Conservation (phyloP, 1,140 invertebrate genomes). For the Drosophila subobscura region DNA sequence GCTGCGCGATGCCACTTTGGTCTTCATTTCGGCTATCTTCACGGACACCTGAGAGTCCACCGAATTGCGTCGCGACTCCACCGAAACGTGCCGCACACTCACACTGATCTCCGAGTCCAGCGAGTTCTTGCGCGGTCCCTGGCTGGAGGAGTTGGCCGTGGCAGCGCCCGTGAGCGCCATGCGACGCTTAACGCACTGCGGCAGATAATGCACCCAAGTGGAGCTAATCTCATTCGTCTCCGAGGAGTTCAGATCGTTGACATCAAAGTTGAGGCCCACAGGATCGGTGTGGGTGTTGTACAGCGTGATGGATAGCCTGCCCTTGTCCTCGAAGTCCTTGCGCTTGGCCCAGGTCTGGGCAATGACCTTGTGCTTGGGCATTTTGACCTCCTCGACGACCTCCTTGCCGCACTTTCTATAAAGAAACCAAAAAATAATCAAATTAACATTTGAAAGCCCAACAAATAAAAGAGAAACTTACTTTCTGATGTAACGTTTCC, state of each 20-base stretch:
- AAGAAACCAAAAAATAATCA: slow-evolving; percentile 4
- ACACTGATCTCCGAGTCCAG: slow-evolving; percentile 92
- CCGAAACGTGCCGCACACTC: slow-evolving; percentile 90
- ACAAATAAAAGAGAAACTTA: slow-evolving; percentile 77
- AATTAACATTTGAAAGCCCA: not conserved
- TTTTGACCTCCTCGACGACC: slow-evolving; percentile 88
- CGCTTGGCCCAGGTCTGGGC: slow-evolving; percentile 94
- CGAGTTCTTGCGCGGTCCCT: slow-evolving; percentile 85
- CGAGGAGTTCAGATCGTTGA: slow-evolving; percentile 88
- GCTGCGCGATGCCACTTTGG: slow-evolving; percentile 86
- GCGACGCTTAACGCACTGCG: slow-evolving; percentile 92
- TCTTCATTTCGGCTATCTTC: slow-evolving; percentile 91
- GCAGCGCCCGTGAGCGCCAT: slow-evolving; percentile 89
- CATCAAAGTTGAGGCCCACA: slow-evolving; percentile 93
- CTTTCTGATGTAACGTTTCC: slow-evolving; percentile 93
- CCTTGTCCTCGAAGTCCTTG: slow-evolving; percentile 92
- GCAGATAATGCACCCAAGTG: slow-evolving; percentile 94
- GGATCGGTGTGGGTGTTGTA: slow-evolving; percentile 94
- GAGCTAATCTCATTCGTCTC: slow-evolving; percentile 91
- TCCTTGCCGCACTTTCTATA: slow-evolving; percentile 88
- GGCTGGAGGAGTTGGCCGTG: slow-evolving; percentile 85
- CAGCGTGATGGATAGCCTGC: slow-evolving; percentile 93
- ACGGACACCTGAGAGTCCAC: slow-evolving; percentile 92
- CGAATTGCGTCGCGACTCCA: slow-evolving; percentile 92
- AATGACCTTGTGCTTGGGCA: slow-evolving; percentile 95